These are phyloP conservation scores for Eumacrocentrus americanus DNA, from an alignment of 2,888 invertebrate genomes.

Conservation along the genomic window DNA sequence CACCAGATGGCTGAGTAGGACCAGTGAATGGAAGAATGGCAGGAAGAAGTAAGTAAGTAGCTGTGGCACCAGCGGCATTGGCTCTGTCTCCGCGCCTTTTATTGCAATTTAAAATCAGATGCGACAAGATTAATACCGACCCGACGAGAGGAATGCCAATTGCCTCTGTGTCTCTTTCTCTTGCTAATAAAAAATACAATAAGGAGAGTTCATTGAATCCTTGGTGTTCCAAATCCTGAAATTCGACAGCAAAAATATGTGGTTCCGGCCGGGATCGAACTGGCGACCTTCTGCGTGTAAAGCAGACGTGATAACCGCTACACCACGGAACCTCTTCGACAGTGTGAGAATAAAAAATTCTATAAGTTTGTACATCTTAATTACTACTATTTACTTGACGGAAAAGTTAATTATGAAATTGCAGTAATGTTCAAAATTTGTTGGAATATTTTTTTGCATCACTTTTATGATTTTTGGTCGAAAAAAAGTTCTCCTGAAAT, in stretches of 20 bases:
- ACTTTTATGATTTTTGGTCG: too few species aligned
- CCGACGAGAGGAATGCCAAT: neutral
- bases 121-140: neutral
- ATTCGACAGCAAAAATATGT: constrained; percentile 37
- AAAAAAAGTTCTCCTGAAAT: too few species aligned
- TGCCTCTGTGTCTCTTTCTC: neutral
- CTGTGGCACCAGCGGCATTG: constrained; percentile 5
- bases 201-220: too few species aligned
- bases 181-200: too few species aligned
- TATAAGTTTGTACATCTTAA: too few species aligned
- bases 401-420: too few species aligned
- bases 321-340: constrained; percentile 49
- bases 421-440: too few species aligned
- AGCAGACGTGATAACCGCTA: constrained; percentile 57
- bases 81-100: neutral
- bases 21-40: constrained; percentile 40
- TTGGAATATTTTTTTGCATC: too few species aligned
- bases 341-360: neutral
- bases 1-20: constrained; percentile 33
- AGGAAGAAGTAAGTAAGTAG: constrained; percentile 30
- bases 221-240: neutral
- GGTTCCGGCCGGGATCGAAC: constrained; percentile 57
- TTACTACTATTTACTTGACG: too few species aligned
- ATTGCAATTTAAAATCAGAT: neutral
- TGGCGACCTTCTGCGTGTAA: constrained; percentile 58